These are phyloP conservation scores for Hydropsyche betteni DNA, from an alignment of 2,888 invertebrate genomes.

Conservation along the genomic window DNA sequence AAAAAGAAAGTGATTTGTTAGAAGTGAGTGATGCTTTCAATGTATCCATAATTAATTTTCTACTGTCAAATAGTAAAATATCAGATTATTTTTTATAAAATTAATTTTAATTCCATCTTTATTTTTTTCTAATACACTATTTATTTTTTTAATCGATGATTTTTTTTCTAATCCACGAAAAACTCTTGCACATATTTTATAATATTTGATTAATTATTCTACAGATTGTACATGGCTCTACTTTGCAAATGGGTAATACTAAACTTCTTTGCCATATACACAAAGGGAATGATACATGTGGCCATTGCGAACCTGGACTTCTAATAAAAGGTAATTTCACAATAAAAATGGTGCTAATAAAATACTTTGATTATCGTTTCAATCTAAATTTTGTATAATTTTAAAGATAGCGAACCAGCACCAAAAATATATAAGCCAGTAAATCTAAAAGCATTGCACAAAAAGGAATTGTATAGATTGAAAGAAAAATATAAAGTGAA, in stretches of 20 bases:
- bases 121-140: background rate
- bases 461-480: conserved; percentile 73
- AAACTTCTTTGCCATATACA: conserved; percentile 87
- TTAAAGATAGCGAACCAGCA: conserved; percentile 36
- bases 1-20: conserved; percentile 71
- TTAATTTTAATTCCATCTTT: background rate
- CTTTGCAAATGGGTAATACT: conserved; percentile 74
- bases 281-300: conserved; percentile 87
- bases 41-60: background rate
- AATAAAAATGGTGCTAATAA: conserved; percentile 42
- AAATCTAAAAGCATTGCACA: conserved; percentile 69
- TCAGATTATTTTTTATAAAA: no score
- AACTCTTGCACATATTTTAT: no score
- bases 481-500: conserved; percentile 65
- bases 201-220: background rate
- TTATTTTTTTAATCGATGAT: conserved; percentile 2
- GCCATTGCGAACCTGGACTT: conserved; percentile 92
- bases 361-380: background rate
- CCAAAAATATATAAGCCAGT: conserved; percentile 49
- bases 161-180: background rate
- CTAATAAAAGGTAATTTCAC: conserved; percentile 63
- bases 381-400: conserved; percentile 46
- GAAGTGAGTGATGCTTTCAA: conserved; percentile 61
- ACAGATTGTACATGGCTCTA: conserved; percentile 72
- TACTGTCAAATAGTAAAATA: no score